Percentiles rank a stretch among this genome's conserved stretches.
Conservation (phyloP, 1,140 invertebrate genomes). For the Panulirus ornatus region DNA sequence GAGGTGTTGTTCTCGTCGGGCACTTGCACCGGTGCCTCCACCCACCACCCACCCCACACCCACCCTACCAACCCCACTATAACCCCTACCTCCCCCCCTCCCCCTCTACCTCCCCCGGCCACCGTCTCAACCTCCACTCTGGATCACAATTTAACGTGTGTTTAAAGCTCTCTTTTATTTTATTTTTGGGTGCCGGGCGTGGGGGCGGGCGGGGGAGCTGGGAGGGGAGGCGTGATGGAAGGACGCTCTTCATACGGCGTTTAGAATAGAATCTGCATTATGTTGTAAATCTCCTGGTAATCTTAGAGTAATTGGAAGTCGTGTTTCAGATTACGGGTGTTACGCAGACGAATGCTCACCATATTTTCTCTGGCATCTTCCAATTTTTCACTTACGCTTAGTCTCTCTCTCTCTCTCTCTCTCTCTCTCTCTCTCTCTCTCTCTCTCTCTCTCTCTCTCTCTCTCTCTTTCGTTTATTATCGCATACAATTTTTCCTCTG, state of each 20-base stretch:
- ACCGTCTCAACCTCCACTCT: not conserved
- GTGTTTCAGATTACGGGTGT: not conserved
- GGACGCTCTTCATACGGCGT: not conserved
- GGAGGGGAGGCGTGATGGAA: not conserved
- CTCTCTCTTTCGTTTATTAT: not conserved
- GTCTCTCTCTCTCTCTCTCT: constrained; percentile 24
- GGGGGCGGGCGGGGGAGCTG: too few species aligned
- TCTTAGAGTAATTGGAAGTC: not conserved
- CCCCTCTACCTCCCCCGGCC: not conserved
- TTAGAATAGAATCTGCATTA: not conserved
- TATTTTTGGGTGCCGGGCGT: not conserved
- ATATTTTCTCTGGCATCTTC: not conserved
- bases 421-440: not conserved
- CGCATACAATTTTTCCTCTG: too few species aligned
- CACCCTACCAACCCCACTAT: not conserved
- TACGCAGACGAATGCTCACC: not conserved
- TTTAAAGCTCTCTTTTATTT: constrained; percentile 44
- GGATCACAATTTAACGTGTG: constrained; percentile 46
- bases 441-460: constrained; percentile 2
- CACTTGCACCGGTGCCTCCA: too few species aligned
- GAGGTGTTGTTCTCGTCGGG: constrained; percentile 20
- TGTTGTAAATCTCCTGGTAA: not conserved
- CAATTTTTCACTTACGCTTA: not conserved
- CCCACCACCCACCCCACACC: not conserved
- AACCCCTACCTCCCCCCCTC: not conserved